phyloP scores from a whole-genome alignment of 2,797 vertebrate genomes.

The Poeciliopsis turneri region DNA sequence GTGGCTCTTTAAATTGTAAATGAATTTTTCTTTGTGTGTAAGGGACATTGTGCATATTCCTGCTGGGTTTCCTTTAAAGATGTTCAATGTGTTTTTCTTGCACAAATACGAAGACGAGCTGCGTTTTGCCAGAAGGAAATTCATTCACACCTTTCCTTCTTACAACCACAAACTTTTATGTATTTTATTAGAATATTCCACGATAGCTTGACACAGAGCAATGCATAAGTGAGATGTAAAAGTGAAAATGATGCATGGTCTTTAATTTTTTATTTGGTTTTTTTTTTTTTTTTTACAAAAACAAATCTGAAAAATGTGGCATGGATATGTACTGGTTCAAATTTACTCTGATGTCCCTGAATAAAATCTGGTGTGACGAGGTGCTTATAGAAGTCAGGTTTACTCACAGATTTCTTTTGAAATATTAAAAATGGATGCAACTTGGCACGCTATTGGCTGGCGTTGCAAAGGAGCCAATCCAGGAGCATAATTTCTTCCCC shows the following conservation, averaged over 20 bases:
- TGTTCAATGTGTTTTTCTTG: not conserved
- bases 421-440: not conserved
- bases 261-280: not conserved
- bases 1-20: not conserved
- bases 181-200: not conserved
- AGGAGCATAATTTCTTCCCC: not conserved
- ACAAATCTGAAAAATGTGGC: not conserved
- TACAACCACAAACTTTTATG: not conserved
- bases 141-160: not conserved
- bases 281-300: not conserved
- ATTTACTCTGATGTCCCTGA: not conserved
- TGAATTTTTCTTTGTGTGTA: not conserved
- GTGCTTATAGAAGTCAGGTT: not conserved
- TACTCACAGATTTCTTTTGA: not conserved
- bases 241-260: not conserved
- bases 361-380: not conserved
- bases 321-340: not conserved
- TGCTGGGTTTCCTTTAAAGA: not conserved
- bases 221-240: not conserved
- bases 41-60: not conserved
- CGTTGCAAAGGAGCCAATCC: not conserved
- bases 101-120: not conserved
- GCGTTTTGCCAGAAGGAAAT: too few species aligned
- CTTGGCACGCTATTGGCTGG: not conserved
- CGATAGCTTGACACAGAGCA: not conserved